Evolutionary conservation across 1,140 invertebrate genomes (phyloP).

Genomic region (Euschistus heros): DNA sequence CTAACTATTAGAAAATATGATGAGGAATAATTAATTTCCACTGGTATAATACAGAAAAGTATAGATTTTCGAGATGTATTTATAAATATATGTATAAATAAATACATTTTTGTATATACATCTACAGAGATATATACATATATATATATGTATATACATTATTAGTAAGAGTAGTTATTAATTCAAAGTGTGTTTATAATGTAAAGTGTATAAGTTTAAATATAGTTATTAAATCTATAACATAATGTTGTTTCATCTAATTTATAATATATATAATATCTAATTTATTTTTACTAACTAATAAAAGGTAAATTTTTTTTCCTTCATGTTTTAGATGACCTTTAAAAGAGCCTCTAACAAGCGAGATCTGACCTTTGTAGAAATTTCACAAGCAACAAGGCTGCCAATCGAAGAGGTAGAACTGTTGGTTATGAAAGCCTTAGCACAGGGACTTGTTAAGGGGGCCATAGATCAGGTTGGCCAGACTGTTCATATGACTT

Average conservation of each 20-base stretch:
- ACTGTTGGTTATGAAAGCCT: constrained; percentile 92
- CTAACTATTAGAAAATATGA: no score
- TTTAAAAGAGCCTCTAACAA: constrained; percentile 53
- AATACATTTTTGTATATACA: no score
- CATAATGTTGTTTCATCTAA: background rate
- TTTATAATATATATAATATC: background rate
- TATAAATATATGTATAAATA: no score
- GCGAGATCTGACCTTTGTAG: constrained; percentile 75
- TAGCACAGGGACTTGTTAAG: constrained; percentile 86
- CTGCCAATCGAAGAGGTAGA: constrained; percentile 81
- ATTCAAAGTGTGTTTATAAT: no score
- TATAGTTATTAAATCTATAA: no score
- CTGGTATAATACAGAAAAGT: no score
- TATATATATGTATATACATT: no score
- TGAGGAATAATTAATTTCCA: no score
- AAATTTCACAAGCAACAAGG: constrained; percentile 78
- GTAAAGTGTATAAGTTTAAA: no score
- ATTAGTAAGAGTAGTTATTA: no score
- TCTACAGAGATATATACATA: no score
- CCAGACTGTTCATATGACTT: constrained; percentile 67
- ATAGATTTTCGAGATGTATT: no score
- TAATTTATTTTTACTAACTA: background rate
- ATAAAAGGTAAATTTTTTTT: background rate
- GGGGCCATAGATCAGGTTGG: constrained; percentile 94
- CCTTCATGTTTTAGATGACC: constrained; percentile 45